These are phyloP conservation scores for Argynnis bischoffii DNA, from an alignment of 2,888 invertebrate genomes.

Conservation along the genomic window DNA sequence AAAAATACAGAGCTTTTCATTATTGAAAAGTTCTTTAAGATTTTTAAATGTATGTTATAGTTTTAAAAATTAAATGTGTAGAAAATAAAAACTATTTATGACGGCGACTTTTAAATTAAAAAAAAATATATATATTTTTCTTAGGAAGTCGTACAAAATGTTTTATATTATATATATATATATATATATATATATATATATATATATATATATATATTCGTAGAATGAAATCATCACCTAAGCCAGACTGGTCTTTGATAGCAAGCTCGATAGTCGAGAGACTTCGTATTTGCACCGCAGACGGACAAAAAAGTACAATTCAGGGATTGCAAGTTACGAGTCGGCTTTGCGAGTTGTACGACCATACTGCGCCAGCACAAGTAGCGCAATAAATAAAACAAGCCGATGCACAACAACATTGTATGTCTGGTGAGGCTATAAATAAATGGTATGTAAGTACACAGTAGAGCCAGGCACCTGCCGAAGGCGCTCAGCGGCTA, in stretches of 20 bases:
- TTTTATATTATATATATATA: neutral
- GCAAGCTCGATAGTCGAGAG: slow-evolving; percentile 11
- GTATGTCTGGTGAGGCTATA: slow-evolving; percentile 47
- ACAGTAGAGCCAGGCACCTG: slow-evolving; percentile 44
- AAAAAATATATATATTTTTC: too few relatives aligned
- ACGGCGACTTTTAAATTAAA: too few relatives aligned
- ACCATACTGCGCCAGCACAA: slow-evolving; percentile 41
- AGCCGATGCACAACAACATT: slow-evolving; percentile 47
- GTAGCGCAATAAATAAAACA: slow-evolving; percentile 44
- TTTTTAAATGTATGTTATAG: too few relatives aligned
- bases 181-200: neutral
- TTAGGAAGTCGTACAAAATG: too few relatives aligned
- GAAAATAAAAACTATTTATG: too few relatives aligned
- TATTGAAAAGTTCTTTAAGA: too few relatives aligned
- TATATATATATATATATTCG: neutral
- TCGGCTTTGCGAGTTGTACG: slow-evolving; percentile 50
- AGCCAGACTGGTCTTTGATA: neutral
- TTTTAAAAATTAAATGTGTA: too few relatives aligned
- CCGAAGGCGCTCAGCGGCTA: slow-evolving; percentile 36
- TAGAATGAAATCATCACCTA: neutral
- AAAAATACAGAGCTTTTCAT: too few relatives aligned
- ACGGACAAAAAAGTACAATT: slow-evolving; percentile 65
- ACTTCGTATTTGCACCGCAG: slow-evolving; percentile 46
- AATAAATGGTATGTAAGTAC: slow-evolving; percentile 45
- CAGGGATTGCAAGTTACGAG: slow-evolving; percentile 44